Conservation (phyloP, 1,140 invertebrate genomes). For the Drosophila tropicalis region DNA sequence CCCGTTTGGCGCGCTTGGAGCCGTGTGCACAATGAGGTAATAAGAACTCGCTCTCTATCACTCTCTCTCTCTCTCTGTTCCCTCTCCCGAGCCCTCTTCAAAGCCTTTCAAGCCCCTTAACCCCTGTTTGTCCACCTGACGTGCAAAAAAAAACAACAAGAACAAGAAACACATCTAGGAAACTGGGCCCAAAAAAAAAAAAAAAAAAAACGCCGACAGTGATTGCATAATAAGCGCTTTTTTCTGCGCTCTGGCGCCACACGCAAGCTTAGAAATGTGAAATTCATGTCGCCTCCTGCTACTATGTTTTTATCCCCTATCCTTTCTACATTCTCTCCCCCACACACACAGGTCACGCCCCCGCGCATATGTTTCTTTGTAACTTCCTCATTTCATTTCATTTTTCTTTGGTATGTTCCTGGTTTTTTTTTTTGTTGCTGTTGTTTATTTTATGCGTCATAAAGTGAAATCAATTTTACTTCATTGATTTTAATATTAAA, state of each 20-base stretch:
- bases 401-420: conserved; percentile 25
- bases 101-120: conserved; percentile 4
- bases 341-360: background rate
- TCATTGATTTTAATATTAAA: conserved; percentile 74
- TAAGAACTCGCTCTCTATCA: conserved; percentile 28
- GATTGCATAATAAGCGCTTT: conserved; percentile 78
- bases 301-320: conserved; percentile 5
- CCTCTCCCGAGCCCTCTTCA: background rate
- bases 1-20: conserved; percentile 82
- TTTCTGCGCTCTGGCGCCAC: conserved; percentile 68
- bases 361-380: conserved; percentile 24
- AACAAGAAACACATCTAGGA: conserved; percentile 7
- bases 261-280: conserved; percentile 74
- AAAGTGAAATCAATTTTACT: conserved; percentile 62
- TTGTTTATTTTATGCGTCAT: conserved; percentile 52
- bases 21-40: conserved; percentile 83
- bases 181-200: conserved; percentile 36
- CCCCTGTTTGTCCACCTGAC: conserved; percentile 54
- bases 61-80: background rate
- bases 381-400: conserved; percentile 48
- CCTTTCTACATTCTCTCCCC: conserved; percentile 4
- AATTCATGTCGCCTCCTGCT: conserved; percentile 55
- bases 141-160: conserved; percentile 50
- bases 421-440: conserved; percentile 9
- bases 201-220: conserved; percentile 63